Evolutionary conservation across 2,888 invertebrate species (phyloP), one percentile per base, ranked within the genome.

Genomic region (Rhodophaea formosa): DNA sequence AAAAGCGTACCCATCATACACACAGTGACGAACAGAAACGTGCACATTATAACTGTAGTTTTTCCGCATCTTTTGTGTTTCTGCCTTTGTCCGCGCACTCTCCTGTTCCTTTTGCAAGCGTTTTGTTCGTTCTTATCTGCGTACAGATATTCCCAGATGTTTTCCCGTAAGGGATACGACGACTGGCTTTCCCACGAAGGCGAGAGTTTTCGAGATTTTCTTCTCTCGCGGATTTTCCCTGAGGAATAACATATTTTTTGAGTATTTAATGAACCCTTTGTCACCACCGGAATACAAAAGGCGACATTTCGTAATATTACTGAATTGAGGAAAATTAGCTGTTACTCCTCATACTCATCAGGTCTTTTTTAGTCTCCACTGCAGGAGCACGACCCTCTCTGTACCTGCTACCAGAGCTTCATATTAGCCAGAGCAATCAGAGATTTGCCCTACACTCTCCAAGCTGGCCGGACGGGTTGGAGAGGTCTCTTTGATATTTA

Each of bases 121-220:
- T 79, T 78, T 69, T 62, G 70, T 55, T 60, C 67, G 53, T 66
- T 59, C 61, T 69, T 77, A 64, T 75, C 72, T 67, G 81, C 80
- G 66, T 81, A 71, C 42, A 82, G 75, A 74, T 84, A 83, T 70
- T 87, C 84, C 82, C 84, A 83, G 70, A 84, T 82, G 79, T 84
- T 84, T 69, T 77, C 78, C 54, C 82, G 81, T 69, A 79, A 68
- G 62, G 82, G 82, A 71, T 81, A 80, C 66, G 76, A 75, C 62
- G 86, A 85, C 73, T 78, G 81, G 69, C 77, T 79, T 75, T 81
- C 82, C 79, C 81, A 77, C 59, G 74, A 68, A 62, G 75, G 66
- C 62, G 75, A 69, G 62, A 72, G 66, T 70, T 74, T 75, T 60
- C 74, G 75, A 44, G 74, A 75, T 74, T 78, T 86, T 69, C 75